phyloP scores from a whole-genome alignment of 2,797 vertebrate species.

The Protonibea diacanthus region DNA sequence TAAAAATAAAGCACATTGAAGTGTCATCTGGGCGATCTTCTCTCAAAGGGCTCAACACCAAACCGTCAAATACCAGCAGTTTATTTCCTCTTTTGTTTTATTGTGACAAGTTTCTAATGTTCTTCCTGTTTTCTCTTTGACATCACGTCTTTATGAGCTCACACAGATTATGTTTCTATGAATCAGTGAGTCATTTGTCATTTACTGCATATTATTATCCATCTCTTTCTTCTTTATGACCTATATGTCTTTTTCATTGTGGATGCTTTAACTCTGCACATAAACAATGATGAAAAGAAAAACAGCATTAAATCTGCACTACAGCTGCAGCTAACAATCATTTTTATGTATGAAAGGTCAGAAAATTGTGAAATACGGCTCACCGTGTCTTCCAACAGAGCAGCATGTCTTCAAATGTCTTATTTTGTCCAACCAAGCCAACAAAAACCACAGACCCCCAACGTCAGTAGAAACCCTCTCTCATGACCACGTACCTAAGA shows the following conservation, averaged over 20 bases:
- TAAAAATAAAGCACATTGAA: neutral
- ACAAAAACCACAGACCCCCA: no score
- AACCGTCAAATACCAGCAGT: neutral
- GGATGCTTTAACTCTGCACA: neutral
- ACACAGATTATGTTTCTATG: neutral
- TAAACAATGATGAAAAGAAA: neutral
- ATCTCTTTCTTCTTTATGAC: neutral
- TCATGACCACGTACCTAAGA: conserved; percentile 84
- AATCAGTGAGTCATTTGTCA: neutral
- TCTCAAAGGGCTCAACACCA: no score
- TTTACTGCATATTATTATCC: neutral
- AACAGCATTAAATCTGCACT: neutral
- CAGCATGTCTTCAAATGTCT: neutral
- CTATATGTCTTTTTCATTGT: neutral
- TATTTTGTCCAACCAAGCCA: no score
- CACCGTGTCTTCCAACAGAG: no score
- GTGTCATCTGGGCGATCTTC: neutral
- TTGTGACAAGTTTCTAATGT: neutral
- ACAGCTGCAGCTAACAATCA: neutral
- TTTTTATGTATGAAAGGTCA: neutral
- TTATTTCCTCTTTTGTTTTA: neutral
- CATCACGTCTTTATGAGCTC: neutral
- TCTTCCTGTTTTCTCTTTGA: neutral
- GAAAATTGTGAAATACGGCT: neutral
- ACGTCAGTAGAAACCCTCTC: no score